These are phyloP conservation scores for Mnemiopsis leidyi DNA, from an alignment of 37 sponge, comb jelly and placozoan species.

Conservation along the genomic window DNA sequence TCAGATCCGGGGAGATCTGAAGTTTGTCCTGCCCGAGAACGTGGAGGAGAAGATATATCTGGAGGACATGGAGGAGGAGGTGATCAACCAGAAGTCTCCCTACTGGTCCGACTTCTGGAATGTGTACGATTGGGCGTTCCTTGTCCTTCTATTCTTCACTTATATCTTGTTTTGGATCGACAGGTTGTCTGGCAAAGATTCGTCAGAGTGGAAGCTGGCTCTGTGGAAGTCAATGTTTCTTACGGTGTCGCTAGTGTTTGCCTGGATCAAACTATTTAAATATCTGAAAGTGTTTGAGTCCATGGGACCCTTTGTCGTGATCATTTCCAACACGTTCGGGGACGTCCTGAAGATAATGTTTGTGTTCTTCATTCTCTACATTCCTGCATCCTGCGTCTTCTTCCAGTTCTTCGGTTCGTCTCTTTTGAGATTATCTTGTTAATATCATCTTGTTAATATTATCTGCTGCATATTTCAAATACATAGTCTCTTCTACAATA, in stretches of 20 bases:
- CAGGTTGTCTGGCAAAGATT: neutral
- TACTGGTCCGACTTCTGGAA: slow-evolving; percentile 42
- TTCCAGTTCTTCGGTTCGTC: slow-evolving; percentile 39
- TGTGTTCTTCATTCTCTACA: slow-evolving; percentile 1
- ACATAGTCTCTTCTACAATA: too few species aligned
- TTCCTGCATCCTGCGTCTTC: slow-evolving; percentile 31
- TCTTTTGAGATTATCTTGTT: too few species aligned
- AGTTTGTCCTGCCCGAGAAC: slow-evolving; percentile 45
- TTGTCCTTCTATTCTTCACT: neutral
- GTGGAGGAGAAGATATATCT: slow-evolving; percentile 19
- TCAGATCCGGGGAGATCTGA: neutral
- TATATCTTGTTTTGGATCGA: neutral
- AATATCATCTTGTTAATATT: too few species aligned
- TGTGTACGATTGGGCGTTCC: neutral
- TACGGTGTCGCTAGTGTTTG: neutral
- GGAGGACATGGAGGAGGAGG: slow-evolving; percentile 29
- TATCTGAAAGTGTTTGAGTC: slow-evolving; percentile 32
- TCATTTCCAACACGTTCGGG: slow-evolving; percentile 7
- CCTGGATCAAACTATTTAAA: slow-evolving; percentile 44
- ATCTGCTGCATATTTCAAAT: too few species aligned
- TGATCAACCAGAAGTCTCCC: neutral
- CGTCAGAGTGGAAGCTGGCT: neutral
- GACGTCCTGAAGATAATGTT: slow-evolving; percentile 16
- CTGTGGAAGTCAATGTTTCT: slow-evolving; percentile 45
- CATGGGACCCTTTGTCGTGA: slow-evolving; percentile 44